These are phyloP conservation scores for Gorsachius goisagi DNA, from an alignment of 2,113 vertebrate genomes.

Conservation along the genomic window DNA sequence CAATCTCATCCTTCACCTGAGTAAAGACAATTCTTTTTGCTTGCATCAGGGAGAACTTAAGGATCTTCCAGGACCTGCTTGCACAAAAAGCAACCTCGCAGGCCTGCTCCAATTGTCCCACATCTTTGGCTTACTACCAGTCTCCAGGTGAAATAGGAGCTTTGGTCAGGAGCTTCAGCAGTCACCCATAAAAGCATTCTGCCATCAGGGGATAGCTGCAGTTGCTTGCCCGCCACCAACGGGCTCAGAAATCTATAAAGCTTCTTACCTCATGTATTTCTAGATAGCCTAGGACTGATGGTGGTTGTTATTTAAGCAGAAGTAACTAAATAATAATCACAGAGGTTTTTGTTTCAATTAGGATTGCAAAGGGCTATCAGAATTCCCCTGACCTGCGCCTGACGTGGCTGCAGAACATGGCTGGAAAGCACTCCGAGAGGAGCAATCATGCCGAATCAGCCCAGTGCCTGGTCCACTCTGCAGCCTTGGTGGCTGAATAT, in stretches of 20 bases:
- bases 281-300: not conserved
- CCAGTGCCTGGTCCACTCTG: slow-evolving; percentile 96
- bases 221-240: not conserved
- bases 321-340: not conserved
- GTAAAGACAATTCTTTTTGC: not conserved
- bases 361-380: slow-evolving; percentile 98
- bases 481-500: slow-evolving; percentile 96
- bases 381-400: slow-evolving; percentile 94
- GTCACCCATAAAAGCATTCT: not conserved
- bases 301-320: not conserved
- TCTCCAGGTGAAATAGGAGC: not conserved
- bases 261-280: not conserved
- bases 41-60: not conserved
- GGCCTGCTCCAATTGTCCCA: not conserved
- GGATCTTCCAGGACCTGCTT: not conserved
- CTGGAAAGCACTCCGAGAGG: slow-evolving; percentile 94
- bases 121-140: not conserved
- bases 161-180: not conserved
- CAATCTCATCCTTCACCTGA: not conserved
- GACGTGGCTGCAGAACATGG: slow-evolving; percentile 99
- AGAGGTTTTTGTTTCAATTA: slow-evolving; percentile 48
- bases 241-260: not conserved
- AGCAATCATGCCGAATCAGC: slow-evolving; percentile 96
- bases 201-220: not conserved
- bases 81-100: not conserved